phyloP scores from a whole-genome alignment of 2,113 vertebrate species.

The Baryphthengus martii region DNA sequence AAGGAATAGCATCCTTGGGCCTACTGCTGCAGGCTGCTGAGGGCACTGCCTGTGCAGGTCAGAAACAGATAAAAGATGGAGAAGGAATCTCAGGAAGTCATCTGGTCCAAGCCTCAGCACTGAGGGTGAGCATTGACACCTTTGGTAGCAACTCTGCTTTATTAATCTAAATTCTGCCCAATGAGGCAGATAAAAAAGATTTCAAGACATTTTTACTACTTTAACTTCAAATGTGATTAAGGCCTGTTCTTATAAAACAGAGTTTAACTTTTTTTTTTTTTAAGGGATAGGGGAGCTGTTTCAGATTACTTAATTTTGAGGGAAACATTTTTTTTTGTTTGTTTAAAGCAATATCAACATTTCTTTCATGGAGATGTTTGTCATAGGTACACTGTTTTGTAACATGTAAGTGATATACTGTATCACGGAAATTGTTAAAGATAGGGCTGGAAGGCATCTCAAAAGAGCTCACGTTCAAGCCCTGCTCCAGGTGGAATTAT shows the following conservation, averaged over 20 bases:
- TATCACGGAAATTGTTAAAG: neutral
- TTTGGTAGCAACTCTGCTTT: neutral
- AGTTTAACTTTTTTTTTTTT: neutral
- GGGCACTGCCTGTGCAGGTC: neutral
- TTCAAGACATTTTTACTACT: too few species aligned
- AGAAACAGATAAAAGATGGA: neutral
- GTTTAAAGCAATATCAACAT: neutral
- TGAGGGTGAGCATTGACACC: neutral
- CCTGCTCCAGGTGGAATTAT: neutral
- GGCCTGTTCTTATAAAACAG: neutral
- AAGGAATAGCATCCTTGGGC: neutral
- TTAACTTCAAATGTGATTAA: neutral
- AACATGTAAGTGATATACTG: neutral
- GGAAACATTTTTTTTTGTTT: neutral
- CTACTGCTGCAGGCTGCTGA: neutral
- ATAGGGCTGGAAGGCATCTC: neutral
- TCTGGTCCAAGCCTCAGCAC: neutral
- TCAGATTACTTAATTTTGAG: neutral
- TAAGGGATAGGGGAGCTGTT: fast-evolving
- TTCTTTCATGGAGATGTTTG: neutral
- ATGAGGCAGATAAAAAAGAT: neutral
- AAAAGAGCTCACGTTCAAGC: neutral
- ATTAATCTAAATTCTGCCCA: neutral
- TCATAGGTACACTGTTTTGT: neutral
- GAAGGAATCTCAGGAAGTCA: neutral